Percentiles rank a stretch among this genome's conserved stretches.
phyloP scores from a whole-genome alignment of 2,113 vertebrate genomes.

The Lasiurus cinereus region DNA sequence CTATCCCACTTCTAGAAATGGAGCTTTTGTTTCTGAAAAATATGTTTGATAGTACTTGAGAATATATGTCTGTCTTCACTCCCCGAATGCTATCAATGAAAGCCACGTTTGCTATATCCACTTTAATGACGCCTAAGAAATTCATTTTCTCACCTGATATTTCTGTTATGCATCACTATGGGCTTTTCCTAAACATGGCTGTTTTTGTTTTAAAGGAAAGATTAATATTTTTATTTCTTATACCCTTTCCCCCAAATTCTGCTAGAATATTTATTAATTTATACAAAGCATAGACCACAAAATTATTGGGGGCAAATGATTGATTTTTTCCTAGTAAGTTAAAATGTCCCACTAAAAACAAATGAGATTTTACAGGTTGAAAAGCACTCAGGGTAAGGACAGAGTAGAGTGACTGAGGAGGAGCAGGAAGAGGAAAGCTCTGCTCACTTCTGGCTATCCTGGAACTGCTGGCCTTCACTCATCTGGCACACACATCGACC shows the following conservation, averaged over 20 bases:
- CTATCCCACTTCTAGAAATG: neutral
- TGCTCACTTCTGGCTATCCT: neutral
- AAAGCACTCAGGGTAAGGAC: neutral
- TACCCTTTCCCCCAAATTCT: neutral
- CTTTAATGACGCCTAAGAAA: neutral
- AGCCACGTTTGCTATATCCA: neutral
- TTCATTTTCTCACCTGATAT: neutral
- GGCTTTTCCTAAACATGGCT: neutral
- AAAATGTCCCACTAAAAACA: neutral
- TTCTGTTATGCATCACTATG: neutral
- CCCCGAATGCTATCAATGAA: neutral
- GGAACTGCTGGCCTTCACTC: neutral
- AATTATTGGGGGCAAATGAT: neutral
- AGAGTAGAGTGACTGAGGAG: neutral
- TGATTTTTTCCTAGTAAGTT: slow-evolving; percentile 4
- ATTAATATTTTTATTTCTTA: neutral
- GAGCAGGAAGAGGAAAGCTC: neutral
- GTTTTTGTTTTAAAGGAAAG: neutral
- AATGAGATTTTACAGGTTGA: neutral
- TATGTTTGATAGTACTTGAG: neutral
- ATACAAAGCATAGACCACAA: slow-evolving; percentile 2
- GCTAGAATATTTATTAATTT: neutral
- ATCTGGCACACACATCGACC: neutral
- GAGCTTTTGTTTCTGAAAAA: neutral
- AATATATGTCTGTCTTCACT: neutral